A percentile compares a stretch with the other conserved stretches of the same genome.
Evolutionary conservation across 2,888 invertebrate genomes (phyloP).

Genomic region (Polylopha cassiicola): DNA sequence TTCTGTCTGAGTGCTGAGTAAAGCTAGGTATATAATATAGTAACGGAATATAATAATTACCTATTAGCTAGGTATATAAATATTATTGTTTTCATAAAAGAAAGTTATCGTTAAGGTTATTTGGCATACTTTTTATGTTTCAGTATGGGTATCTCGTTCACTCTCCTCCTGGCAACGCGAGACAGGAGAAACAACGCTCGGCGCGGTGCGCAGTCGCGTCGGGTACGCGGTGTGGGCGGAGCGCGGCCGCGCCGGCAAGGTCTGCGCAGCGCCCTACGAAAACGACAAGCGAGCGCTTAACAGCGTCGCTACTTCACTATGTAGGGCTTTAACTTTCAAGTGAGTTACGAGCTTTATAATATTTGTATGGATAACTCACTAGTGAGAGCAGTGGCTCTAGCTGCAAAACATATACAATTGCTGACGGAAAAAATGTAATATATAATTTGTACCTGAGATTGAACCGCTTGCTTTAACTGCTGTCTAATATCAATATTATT

Average conservation of each 20-base stretch:
- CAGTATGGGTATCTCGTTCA: constrained; percentile 87
- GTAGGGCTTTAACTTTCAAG: constrained; percentile 86
- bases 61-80: neutral
- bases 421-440: too few species aligned
- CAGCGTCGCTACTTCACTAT: constrained; percentile 87
- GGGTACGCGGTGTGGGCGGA: constrained; percentile 93
- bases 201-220: constrained; percentile 81
- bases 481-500: too few species aligned
- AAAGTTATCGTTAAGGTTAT: neutral
- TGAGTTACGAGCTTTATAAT: constrained; percentile 46
- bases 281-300: constrained; percentile 77
- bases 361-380: too few species aligned
- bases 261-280: constrained; percentile 88
- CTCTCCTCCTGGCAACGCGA: constrained; percentile 80
- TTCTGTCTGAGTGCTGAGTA: too few species aligned
- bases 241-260: constrained; percentile 86
- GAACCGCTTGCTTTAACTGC: too few species aligned
- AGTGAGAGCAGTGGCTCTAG: too few species aligned
- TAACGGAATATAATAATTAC: too few species aligned
- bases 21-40: too few species aligned
- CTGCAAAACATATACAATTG: too few species aligned
- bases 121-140: constrained; percentile 27
- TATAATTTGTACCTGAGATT: too few species aligned
- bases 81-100: neutral
- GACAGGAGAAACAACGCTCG: constrained; percentile 82